Conservation (phyloP, 1,140 invertebrate genomes). For the Melitaea cinxia region DNA sequence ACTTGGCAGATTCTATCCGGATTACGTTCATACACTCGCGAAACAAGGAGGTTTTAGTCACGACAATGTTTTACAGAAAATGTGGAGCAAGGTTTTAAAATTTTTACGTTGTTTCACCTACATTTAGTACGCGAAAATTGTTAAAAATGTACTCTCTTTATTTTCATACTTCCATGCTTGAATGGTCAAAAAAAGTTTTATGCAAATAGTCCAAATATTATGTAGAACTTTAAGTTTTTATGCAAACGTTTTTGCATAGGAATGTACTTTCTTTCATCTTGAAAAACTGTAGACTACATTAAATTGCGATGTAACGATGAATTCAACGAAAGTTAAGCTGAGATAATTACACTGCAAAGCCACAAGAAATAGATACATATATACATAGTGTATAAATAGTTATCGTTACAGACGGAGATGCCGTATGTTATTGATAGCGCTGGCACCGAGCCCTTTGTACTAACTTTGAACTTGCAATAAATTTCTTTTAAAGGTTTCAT, state of each 20-base stretch:
- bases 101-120: neutral
- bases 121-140: neutral
- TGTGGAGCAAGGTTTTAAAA: neutral
- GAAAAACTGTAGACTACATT: neutral
- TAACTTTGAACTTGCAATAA: slow-evolving; percentile 1
- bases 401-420: neutral
- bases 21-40: slow-evolving; percentile 20
- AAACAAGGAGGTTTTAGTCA: slow-evolving; percentile 9
- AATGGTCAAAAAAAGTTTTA: neutral
- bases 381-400: neutral
- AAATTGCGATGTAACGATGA: neutral
- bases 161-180: neutral
- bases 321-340: neutral
- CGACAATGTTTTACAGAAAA: slow-evolving; percentile 11
- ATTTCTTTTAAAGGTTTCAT: slow-evolving; percentile 2
- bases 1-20: slow-evolving; percentile 22
- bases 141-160: neutral
- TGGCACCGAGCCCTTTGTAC: neutral
- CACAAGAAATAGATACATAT: neutral
- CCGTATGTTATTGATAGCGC: neutral
- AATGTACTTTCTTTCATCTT: neutral
- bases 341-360: neutral
- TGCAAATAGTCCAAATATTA: neutral
- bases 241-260: neutral
- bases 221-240: neutral